phyloP scores from a whole-genome alignment of 2,888 invertebrate genomes.

The Stenchaetothrips biformis region DNA sequence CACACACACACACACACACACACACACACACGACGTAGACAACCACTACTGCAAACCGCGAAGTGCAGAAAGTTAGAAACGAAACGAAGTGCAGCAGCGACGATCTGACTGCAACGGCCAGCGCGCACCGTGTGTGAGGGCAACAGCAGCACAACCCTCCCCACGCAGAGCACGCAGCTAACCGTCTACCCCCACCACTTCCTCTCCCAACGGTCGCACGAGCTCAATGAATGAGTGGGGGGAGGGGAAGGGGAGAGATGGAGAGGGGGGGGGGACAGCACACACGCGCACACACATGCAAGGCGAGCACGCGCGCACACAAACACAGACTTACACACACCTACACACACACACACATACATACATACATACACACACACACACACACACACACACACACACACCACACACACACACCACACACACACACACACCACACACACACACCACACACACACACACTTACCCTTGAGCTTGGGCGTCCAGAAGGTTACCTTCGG shows the following conservation, averaged over 20 bases:
- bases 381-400: background rate
- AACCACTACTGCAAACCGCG: no score
- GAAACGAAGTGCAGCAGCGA: no score
- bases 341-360: background rate
- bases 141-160: background rate
- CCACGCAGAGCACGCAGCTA: background rate
- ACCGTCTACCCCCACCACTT: background rate
- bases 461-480: conserved; percentile 2
- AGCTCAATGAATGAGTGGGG: background rate
- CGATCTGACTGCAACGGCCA: background rate
- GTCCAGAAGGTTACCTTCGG: background rate
- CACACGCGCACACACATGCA: background rate
- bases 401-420: background rate
- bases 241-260: background rate
- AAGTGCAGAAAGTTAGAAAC: no score
- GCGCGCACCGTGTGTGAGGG: background rate
- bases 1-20: no score
- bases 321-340: background rate
- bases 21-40: no score
- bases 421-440: background rate
- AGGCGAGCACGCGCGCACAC: background rate
- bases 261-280: background rate
- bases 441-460: background rate
- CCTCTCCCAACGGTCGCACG: background rate
- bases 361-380: no score